These are phyloP conservation scores for Galbula dea DNA, from an alignment of 2,113 vertebrate genomes.

Conservation along the genomic window DNA sequence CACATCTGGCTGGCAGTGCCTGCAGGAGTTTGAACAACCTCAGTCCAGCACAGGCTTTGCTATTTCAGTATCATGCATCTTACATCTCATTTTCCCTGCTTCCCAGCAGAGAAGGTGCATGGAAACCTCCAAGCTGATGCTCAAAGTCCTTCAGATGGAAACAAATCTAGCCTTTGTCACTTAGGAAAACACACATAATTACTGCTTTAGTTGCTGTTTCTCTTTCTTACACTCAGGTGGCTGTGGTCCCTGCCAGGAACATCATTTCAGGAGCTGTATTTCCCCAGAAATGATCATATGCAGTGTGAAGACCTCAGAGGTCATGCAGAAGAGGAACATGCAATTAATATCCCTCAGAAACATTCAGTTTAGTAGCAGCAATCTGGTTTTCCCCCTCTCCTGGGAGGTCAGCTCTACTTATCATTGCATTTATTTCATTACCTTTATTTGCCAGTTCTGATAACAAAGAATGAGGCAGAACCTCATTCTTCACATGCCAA, in stretches of 20 bases:
- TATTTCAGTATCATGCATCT: not conserved
- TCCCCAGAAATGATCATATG: not conserved
- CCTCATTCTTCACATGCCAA: not conserved
- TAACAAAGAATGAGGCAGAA: not conserved
- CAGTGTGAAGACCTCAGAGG: not conserved
- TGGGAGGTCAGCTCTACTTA: not conserved
- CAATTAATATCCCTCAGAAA: slow-evolving; percentile 33
- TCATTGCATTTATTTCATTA: not conserved
- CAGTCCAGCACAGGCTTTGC: not conserved
- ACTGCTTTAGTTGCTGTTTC: not conserved
- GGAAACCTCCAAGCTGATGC: not conserved
- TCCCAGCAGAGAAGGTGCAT: not conserved
- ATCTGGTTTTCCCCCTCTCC: slow-evolving; percentile 11
- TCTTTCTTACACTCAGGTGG: not conserved
- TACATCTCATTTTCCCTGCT: not conserved
- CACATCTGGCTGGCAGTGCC: slow-evolving; percentile 17
- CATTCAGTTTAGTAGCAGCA: not conserved
- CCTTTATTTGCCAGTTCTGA: not conserved
- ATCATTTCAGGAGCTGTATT: not conserved
- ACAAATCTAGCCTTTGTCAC: not conserved
- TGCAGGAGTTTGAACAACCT: not conserved
- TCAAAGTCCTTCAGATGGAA: not conserved
- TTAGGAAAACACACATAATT: not conserved
- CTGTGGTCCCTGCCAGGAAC: not conserved
- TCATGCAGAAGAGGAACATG: not conserved